Evolutionary conservation across 2,797 vertebrate species (phyloP), one percentile per base, ranked within the genome.

Genomic region (Dryobates pubescens): DNA sequence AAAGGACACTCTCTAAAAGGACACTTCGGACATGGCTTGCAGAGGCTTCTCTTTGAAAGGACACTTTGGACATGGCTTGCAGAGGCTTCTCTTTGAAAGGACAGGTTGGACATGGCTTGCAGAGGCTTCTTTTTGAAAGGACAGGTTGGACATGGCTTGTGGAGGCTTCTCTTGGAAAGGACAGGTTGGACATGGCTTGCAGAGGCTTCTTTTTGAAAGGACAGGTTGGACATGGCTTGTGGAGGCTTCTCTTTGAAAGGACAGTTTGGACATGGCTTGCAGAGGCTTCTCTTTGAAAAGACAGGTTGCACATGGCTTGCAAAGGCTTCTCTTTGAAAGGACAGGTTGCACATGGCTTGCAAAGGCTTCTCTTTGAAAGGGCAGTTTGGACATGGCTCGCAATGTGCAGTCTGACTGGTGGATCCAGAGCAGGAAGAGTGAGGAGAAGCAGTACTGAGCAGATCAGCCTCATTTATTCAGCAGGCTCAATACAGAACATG

Each of bases 401-500:
- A 63, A 15, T 26, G 43, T 3, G 16, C 57, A 88, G 53, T 36
- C 51, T 86, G 24, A 70, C 53, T n/a, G 32, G 74, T 38, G 58
- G 43, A 84, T 62, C 59, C n/a, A 89, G 63, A 87, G 67, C 59
- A 61, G 43, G 36, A 82, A 43, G 56, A 82, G 53, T 38, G 73
- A 77, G 43, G 62, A 82, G 89, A 82, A 89, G 20, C 71, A 74
- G 51, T 34, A 56, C 47, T 58, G 82, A 36, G 62, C 75, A 51
- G 17, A 91, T 86, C 87, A 86, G 68, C 71, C 58, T 92, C 41
- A 36, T 86, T 89, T 95, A 73, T 81, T 86, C 67, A 30, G 34
- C 57, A 20, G 23, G 36, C 41, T 84, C 65, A 53, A 32, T 41
- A 24, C 70, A 89, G 63, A 89, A 92, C 89, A 94, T 82, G 91